Conservation (phyloP, 2,888 invertebrate genomes). For the Drosophila meridiana region DNA sequence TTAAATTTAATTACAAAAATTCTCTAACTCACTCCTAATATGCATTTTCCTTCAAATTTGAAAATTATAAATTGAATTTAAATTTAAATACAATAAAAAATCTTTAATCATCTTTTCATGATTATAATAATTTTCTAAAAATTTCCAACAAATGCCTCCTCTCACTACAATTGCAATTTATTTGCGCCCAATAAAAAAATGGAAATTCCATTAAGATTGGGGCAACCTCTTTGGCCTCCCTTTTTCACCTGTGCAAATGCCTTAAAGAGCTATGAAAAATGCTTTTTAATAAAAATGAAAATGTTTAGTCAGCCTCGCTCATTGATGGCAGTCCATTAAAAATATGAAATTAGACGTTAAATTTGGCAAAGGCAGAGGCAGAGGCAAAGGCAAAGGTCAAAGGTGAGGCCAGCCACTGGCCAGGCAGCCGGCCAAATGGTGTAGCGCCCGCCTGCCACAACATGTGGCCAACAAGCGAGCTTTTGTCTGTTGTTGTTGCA, state of each 20-base stretch:
- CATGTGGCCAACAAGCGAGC: constrained; percentile 51
- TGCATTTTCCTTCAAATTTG: too few relatives aligned
- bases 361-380: constrained; percentile 46
- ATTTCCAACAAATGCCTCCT: not conserved
- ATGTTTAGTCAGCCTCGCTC: constrained; percentile 24
- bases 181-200: constrained; percentile 19
- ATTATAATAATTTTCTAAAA: not conserved
- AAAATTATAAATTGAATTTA: not conserved
- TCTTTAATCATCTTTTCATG: not conserved
- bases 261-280: not conserved
- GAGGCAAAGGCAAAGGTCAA: constrained; percentile 63
- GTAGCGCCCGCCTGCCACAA: constrained; percentile 22
- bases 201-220: constrained; percentile 28
- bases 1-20: too few relatives aligned
- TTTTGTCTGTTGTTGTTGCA: not conserved
- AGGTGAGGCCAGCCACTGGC: constrained; percentile 67
- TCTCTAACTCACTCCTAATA: too few relatives aligned
- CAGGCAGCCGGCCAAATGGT: constrained; percentile 50
- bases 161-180: constrained; percentile 45
- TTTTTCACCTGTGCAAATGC: not conserved
- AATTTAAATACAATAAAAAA: not conserved
- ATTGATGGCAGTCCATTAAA: constrained; percentile 55
- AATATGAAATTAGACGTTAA: constrained; percentile 58
- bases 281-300: constrained; percentile 30
- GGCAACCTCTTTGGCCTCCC: not conserved